Evolutionary conservation across 2,888 invertebrate species (phyloP), one percentile per base, ranked within the genome.

Genomic region (Frankliniella intonsa): DNA sequence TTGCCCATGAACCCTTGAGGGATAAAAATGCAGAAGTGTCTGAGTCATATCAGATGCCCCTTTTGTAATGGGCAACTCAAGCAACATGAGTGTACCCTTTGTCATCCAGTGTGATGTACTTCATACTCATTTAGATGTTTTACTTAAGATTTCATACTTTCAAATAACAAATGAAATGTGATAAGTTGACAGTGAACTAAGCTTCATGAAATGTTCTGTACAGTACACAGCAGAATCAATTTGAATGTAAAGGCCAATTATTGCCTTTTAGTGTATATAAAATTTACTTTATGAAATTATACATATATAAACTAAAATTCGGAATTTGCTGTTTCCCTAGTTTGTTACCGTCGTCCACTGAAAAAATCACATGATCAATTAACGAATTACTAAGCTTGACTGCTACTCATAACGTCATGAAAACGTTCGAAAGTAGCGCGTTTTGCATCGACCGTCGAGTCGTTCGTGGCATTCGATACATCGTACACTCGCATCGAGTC

Each of bases 261-360:
- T 76, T 76, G 69, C 69, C 69, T 62, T n/a, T 62, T 76, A 76
- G 69, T 76, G 69, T 76, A 76, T 12, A 76, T 76, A 76, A 76
- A 22, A 76, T 76, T 25, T 76, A 76, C 69, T 76, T 76, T 76
- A 76, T 76, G 25, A 76, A 76, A 76, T 76, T 76, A 76, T 76
- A 76, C 69, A 76, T 62, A 62, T 62, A 62, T 62, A n/a, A 62
- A 62, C 14, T 62, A 62, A 38, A 38, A 38, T 38, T 38, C 38
- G 38, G 38, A 38, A 38, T 38, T 38, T 38, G n/a, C n/a, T n/a
- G n/a, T n/a, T n/a, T n/a, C n/a, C n/a, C n/a, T n/a, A 38, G 5
- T 38, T 38, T 38, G n/a, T 38, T 38, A 38, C 38, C 38, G 38
- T 38, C 38, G 38, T 38, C 38, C 38, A 5, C 38, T 38, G 2